These are phyloP conservation scores for Carassius auratus DNA, from an alignment of 2,113 vertebrate genomes.

Conservation along the genomic window DNA sequence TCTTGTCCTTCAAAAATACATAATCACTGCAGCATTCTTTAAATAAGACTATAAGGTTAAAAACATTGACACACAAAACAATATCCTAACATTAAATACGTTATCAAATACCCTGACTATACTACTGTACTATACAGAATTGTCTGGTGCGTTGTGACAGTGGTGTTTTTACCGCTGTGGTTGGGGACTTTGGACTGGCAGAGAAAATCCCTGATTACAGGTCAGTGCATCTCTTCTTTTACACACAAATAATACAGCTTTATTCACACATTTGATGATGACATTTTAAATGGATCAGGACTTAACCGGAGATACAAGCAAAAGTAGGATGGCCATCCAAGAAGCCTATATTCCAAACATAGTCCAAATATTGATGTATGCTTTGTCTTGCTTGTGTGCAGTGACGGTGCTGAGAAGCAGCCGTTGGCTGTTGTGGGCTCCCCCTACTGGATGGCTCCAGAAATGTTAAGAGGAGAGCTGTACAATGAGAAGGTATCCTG, in stretches of 20 bases:
- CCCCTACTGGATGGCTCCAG: constrained; percentile 97
- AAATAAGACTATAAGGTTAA: no score
- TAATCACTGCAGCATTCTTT: no score
- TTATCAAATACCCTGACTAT: no score
- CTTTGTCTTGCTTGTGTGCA: constrained; percentile 59
- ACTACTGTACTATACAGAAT: constrained; percentile 76
- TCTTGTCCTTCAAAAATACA: no score
- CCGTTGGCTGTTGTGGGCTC: constrained; percentile 91
- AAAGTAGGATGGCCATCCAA: background rate
- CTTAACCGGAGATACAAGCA: background rate
- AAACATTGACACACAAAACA: no score
- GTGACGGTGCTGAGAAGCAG: constrained; percentile 83
- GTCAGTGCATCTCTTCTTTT: constrained; percentile 67
- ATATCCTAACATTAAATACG: no score
- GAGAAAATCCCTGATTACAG: constrained; percentile 95
- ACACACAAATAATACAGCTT: background rate
- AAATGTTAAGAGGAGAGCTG: constrained; percentile 90
- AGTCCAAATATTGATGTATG: background rate
- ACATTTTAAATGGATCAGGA: background rate
- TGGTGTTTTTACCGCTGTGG: constrained; percentile 83
- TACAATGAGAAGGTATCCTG: constrained; percentile 90
- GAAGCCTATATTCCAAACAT: background rate
- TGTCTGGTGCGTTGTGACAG: constrained; percentile 89
- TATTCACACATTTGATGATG: background rate
- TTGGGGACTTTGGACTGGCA: constrained; percentile 93